Conservation (phyloP, 2,888 invertebrate species). For the Yponomeuta plumbellus region DNA sequence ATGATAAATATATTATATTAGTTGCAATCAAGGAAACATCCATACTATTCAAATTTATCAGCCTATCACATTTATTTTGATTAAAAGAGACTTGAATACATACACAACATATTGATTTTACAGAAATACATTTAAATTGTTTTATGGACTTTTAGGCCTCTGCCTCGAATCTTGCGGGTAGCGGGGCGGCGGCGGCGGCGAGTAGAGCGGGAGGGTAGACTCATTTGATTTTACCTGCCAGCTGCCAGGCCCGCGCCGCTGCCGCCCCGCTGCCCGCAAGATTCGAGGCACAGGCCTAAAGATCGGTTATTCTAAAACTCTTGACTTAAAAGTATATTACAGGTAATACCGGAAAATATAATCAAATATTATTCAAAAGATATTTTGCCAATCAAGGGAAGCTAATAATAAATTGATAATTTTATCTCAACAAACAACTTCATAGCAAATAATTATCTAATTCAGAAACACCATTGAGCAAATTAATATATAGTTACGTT, state of each 20-base stretch:
- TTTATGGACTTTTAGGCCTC: not conserved
- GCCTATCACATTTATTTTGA: not conserved
- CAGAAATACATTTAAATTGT: not conserved
- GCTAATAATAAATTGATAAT: not conserved
- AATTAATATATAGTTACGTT: slow-evolving; percentile 1
- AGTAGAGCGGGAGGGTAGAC: too few species aligned
- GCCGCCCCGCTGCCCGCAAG: too few species aligned
- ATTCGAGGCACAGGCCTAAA: too few species aligned
- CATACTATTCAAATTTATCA: slow-evolving; percentile 27
- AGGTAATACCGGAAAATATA: too few species aligned
- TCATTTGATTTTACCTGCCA: too few species aligned
- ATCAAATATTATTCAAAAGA: not conserved
- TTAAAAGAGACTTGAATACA: not conserved
- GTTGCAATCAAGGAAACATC: slow-evolving; percentile 37
- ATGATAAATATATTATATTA: slow-evolving; percentile 19
- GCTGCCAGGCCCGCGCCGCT: too few species aligned
- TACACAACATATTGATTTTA: not conserved
- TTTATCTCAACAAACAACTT: not conserved
- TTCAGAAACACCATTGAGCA: slow-evolving; percentile 3
- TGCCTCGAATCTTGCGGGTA: not conserved
- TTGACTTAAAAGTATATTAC: too few species aligned
- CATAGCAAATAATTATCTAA: slow-evolving; percentile 5
- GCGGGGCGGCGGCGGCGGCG: too few species aligned
- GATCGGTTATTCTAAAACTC: too few species aligned
- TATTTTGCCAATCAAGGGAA: not conserved